These are phyloP conservation scores for Lophotriccus pileatus DNA, from an alignment of 2,797 vertebrate species.

Conservation along the genomic window DNA sequence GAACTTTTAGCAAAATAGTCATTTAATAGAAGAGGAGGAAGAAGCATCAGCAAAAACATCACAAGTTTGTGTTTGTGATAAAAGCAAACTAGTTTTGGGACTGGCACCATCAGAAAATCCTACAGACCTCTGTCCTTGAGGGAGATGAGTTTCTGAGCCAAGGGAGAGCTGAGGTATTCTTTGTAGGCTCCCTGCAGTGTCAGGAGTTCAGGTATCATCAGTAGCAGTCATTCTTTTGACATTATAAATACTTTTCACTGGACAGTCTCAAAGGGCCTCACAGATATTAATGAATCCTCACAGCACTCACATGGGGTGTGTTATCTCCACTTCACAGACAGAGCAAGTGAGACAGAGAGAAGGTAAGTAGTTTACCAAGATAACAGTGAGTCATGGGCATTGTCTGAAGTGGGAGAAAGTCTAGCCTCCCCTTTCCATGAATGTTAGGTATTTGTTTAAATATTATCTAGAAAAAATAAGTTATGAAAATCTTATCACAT, in stretches of 20 bases:
- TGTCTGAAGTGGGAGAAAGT: conserved; percentile 2
- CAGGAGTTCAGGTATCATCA: not conserved
- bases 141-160: not conserved
- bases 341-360: not conserved
- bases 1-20: not conserved
- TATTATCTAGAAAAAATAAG: not conserved
- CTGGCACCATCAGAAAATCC: not conserved
- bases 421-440: not conserved
- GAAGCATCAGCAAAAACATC: not conserved
- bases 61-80: not conserved
- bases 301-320: not conserved
- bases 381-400: conserved; percentile 16
- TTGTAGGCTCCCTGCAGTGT: not conserved
- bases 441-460: conserved; percentile 21
- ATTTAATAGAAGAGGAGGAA: not conserved
- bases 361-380: not conserved
- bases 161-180: not conserved
- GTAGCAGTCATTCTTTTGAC: not conserved
- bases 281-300: not conserved
- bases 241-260: not conserved
- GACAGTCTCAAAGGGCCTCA: not conserved
- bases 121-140: not conserved
- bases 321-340: not conserved
- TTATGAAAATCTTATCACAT: conserved; percentile 28
- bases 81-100: not conserved